A percentile compares a stretch with the other conserved stretches of the same genome.
Evolutionary conservation across 2,113 vertebrate species (phyloP).

Genomic region (Lucifuga dentata): DNA sequence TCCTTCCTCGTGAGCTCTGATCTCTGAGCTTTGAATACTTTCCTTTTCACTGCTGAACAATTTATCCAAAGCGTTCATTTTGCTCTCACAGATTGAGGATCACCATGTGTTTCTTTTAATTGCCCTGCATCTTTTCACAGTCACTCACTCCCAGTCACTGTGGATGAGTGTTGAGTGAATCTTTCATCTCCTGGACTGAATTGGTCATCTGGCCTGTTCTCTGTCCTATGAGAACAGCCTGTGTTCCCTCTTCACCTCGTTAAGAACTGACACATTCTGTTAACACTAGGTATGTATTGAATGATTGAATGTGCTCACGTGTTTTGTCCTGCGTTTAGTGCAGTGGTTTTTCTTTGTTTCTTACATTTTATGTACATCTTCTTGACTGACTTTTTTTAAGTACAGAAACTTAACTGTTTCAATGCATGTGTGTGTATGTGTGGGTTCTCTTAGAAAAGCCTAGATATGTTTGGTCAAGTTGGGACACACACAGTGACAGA

Average conservation of each 20-base stretch:
- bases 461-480: background rate
- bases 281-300: conserved; percentile 58
- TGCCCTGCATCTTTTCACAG: conserved; percentile 7
- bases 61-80: background rate
- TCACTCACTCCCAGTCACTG: background rate
- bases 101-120: background rate
- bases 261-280: conserved; percentile 34
- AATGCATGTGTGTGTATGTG: background rate
- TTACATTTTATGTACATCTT: background rate
- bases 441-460: background rate
- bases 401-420: background rate
- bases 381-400: background rate
- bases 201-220: conserved; percentile 32
- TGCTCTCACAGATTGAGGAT: background rate
- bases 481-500: conserved; percentile 9
- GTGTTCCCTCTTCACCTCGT: conserved; percentile 38
- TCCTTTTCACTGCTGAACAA: background rate
- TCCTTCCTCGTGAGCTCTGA: conserved; percentile 4
- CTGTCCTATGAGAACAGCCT: conserved; percentile 26
- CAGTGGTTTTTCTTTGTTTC: background rate
- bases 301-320: background rate
- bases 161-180: conserved; percentile 21
- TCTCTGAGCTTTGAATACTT: background rate
- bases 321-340: background rate
- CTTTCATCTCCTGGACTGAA: conserved; percentile 36